Evolutionary conservation across 2,113 vertebrate genomes (phyloP).

Genomic region (Solea senegalensis): DNA sequence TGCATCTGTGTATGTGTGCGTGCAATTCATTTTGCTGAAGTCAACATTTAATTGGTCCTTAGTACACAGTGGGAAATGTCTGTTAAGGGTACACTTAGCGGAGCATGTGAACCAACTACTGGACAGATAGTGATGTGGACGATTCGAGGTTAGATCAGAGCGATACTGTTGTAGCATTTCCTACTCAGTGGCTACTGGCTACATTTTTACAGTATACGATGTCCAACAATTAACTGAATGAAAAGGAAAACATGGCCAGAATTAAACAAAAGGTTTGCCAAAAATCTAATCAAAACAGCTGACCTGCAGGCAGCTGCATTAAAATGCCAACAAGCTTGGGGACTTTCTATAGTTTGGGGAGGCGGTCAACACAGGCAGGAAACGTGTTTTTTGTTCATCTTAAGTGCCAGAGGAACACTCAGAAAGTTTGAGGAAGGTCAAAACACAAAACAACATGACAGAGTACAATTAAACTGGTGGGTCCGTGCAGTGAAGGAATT

Average conservation of each 20-base stretch:
- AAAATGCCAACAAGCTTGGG: conserved; percentile 12
- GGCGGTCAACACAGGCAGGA: conserved; percentile 52
- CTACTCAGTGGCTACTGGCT: background rate
- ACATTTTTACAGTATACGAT: conserved; percentile 1
- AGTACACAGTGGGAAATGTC: conserved; percentile 47
- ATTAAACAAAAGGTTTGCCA: background rate
- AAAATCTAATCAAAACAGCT: conserved; percentile 28
- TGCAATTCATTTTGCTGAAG: conserved; percentile 19
- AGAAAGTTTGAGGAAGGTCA: conserved; percentile 49
- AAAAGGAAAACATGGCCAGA: conserved; percentile 9
- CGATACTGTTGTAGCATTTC: conserved; percentile 18
- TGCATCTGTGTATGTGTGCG: background rate
- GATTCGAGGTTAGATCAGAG: conserved; percentile 32
- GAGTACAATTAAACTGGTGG: conserved; percentile 21
- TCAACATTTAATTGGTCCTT: conserved; percentile 47
- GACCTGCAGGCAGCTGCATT: conserved; percentile 19
- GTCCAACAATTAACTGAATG: background rate
- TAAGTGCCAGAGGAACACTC: conserved; percentile 56
- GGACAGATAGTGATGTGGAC: conserved; percentile 23
- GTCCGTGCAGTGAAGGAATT: conserved; percentile 16
- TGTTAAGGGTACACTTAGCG: conserved; percentile 55
- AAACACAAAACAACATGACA: conserved; percentile 43
- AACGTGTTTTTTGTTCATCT: conserved; percentile 57
- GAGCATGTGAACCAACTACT: conserved; percentile 46
- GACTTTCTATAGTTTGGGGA: conserved; percentile 36